These are phyloP conservation scores for Threskiornis aethiopicus DNA, from an alignment of 2,797 vertebrate species.

Conservation along the genomic window DNA sequence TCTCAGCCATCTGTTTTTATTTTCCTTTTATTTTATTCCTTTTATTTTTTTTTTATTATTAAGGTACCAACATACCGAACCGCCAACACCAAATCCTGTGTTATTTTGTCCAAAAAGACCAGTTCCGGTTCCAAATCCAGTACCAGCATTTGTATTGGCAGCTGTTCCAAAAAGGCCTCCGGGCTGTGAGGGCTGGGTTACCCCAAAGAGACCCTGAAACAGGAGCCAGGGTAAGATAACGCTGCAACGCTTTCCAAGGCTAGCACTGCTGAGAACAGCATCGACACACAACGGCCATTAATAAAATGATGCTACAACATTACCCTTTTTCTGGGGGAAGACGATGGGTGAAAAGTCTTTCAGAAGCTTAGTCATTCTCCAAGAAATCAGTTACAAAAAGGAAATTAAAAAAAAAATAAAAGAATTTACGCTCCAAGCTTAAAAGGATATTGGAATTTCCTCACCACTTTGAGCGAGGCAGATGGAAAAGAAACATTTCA, in stretches of 20 bases:
- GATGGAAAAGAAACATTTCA: background rate
- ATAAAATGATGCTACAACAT: background rate
- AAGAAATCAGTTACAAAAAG: background rate
- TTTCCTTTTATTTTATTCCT: no score
- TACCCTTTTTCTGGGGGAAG: background rate
- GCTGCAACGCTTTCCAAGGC: background rate
- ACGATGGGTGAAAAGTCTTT: background rate
- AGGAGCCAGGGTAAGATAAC: background rate
- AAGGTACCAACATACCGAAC: slow-evolving; percentile 79
- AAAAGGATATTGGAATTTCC: background rate
- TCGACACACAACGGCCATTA: no score
- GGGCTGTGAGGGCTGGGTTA: slow-evolving; percentile 83
- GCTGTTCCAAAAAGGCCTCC: slow-evolving; percentile 87
- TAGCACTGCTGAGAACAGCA: background rate
- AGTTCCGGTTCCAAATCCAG: slow-evolving; percentile 84
- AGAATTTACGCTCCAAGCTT: background rate
- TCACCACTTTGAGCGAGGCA: background rate
- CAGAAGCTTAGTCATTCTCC: background rate
- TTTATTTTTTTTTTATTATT: no score
- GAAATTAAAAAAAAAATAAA: background rate
- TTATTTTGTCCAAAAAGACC: slow-evolving; percentile 88
- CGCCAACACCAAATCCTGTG: slow-evolving; percentile 87
- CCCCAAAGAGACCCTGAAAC: slow-evolving; percentile 90
- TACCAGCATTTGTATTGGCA: slow-evolving; percentile 87
- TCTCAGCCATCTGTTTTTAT: background rate